Base-by-base conservation (phyloP, 2,797 vertebrate genomes). In the Pteropus rufus region DNA sequence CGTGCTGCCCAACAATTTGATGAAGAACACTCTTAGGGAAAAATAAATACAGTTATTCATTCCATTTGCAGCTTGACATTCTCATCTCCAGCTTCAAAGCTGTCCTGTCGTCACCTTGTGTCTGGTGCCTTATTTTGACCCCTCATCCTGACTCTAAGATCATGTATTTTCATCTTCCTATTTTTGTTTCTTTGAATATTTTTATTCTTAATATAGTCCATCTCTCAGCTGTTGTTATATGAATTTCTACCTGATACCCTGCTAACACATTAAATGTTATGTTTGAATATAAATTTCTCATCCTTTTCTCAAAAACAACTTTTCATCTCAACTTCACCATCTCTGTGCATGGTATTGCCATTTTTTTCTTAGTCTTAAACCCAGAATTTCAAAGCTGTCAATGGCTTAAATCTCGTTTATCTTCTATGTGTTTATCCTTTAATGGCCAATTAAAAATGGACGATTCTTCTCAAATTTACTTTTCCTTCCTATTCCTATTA, bases 1-100 rank as follows among this genome's bases (percentile, higher is more conserved):
- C 36, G 29, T 89, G 83, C 83, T 94, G 84, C 73, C 75, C 69
- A 89, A 10, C 34, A 69, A 26, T 76, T 72, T 96, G 93, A 87
- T 91, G 85, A 81, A 96, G 67, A 77, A 34, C 26, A 46, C 72
- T 82, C 54, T 85, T 58, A 87, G 64, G 86, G 36, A 80, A 80
- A 91, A 81, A 80, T 39, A 93, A 89, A 91, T 46, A 18, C 39
- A 58, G 44, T 83, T 85, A 75, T 72, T 92, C 16, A 39, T 93
- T 92, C 41, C 10, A 7, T 94, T 89, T 95, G 58, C 49, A 44
- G n/a, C 76, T 36, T 82, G 34, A 46, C 67, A 3, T 19, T 70
- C 60, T 93, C 70, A 39, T 83, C 49, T 73, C 29, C 41, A n/a
- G 73, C 31, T 90, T 96, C 44, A 73, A 18, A 95, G 46, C 52